phyloP scores from a whole-genome alignment of 1,140 invertebrate genomes.

The Neodiprion lecontei region DNA sequence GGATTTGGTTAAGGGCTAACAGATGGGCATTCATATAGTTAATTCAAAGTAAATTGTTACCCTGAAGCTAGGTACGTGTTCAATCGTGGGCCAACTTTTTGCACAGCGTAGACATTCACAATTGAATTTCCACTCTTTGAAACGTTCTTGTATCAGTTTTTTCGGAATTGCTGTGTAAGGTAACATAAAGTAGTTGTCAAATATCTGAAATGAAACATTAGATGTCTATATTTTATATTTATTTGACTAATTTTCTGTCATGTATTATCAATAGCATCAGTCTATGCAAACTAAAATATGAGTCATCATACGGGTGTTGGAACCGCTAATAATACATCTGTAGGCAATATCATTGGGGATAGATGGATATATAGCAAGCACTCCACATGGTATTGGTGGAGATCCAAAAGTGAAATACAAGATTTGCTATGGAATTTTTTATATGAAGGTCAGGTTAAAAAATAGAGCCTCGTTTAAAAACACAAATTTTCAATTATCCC shows the following conservation, averaged over 20 bases:
- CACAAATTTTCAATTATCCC: no score
- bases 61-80: conserved; percentile 25
- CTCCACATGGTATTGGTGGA: neutral
- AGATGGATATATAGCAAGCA: neutral
- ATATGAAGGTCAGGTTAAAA: no score
- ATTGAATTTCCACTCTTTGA: conserved; percentile 32
- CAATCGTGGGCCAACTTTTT: conserved; percentile 36
- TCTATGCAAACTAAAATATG: no score
- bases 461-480: no score
- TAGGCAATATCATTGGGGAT: neutral
- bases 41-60: conserved; percentile 1
- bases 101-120: conserved; percentile 35
- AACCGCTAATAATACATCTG: neutral
- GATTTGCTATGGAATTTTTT: no score
- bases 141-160: conserved; percentile 32
- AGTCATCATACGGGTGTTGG: no score
- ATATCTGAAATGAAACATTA: conserved; percentile 38
- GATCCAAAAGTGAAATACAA: no score
- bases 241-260: no score
- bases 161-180: conserved; percentile 39
- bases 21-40: no score
- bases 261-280: no score
- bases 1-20: no score
- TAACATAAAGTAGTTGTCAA: conserved; percentile 47
- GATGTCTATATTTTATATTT: neutral